Evolutionary conservation across 2,113 vertebrate species (phyloP), one percentile per base, ranked within the genome.

Genomic region (Poeciliopsis turrubarensis): DNA sequence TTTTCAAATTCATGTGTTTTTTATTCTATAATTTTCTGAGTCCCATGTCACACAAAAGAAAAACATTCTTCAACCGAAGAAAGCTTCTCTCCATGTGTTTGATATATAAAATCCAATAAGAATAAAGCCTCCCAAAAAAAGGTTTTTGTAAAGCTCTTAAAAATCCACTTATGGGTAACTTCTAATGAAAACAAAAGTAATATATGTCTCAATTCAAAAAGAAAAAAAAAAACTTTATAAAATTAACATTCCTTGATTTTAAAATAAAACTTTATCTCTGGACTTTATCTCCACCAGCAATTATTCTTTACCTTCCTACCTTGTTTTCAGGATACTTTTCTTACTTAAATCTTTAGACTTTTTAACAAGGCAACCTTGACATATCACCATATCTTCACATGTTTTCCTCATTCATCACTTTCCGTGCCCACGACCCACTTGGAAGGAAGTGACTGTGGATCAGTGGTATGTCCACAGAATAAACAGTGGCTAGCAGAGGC

Each of bases 391-490:
- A n/a, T 70, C 73, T 71, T 41, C 37, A 62, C 26, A 31, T 12
- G 13, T 68, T 70, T 63, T 39, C 77, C 47, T 60, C 64, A 78
- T 74, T 87, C 54, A n/a, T 80, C 77, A 77, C 5, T 79, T 63
- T 74, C 25, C 78, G 73, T 86, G 69, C 78, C 66, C 61, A 70
- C 77, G 68, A 77, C 71, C 68, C 31, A 70, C 82, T 81, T 77
- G 70, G 74, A 85, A 91, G 92, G 90, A 93, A 92, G 86, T 91
- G 89, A 92, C 80, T 90, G 81, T 75, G 77, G 78, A 83, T 86
- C 80, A 70, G 78, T 89, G 89, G 89, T 90, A 91, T 93, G 91
- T 87, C 86, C 85, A 71, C 85, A 93, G 88, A 89, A 81, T 93
- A 93, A 92, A 93, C 89, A 93, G 88, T 79, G 86, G 86, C 89